phyloP scores from a whole-genome alignment of 1,140 invertebrate species.

The Kradibia gibbosae region DNA sequence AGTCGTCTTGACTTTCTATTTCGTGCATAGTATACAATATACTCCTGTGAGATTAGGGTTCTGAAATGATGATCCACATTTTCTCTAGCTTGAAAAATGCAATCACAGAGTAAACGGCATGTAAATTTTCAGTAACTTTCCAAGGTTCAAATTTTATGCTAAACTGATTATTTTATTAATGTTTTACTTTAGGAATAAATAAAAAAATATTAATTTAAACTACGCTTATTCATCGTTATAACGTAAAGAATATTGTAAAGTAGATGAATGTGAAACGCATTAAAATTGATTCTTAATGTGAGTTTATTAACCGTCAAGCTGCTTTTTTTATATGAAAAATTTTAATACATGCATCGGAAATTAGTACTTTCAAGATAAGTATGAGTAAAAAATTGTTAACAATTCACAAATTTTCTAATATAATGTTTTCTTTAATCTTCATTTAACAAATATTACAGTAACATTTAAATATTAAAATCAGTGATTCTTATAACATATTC shows the following conservation, averaged over 20 bases:
- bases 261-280: neutral
- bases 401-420: no score
- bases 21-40: constrained; percentile 8
- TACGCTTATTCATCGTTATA: neutral
- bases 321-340: no score
- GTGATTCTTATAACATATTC: no score
- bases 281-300: neutral
- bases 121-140: neutral
- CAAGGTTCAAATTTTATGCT: neutral
- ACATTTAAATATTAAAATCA: no score
- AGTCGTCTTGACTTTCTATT: constrained; percentile 19
- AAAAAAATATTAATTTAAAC: neutral
- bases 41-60: constrained; percentile 10
- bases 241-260: neutral
- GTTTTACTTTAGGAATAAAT: neutral
- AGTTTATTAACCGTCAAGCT: no score
- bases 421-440: no score
- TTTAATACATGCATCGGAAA: no score
- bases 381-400: no score
- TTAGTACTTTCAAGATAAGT: no score
- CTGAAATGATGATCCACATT: constrained; percentile 42
- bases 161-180: neutral
- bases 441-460: no score
- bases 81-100: constrained; percentile 17
- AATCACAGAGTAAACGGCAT: neutral